Evolutionary conservation across 2,113 vertebrate species (phyloP).

Genomic region (Oreocharis arfaki): DNA sequence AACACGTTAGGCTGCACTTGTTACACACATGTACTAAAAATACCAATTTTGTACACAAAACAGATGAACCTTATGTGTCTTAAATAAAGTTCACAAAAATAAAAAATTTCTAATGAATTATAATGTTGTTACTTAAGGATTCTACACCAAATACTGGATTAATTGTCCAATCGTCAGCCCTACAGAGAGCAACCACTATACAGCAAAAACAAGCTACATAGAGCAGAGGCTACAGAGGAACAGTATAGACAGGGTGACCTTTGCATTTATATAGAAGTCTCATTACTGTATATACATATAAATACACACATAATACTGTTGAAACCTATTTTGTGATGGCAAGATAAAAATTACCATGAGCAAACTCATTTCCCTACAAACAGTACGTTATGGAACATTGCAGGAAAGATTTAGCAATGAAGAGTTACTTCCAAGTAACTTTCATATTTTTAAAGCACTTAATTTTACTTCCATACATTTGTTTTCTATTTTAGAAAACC

Average conservation of each 20-base stretch:
- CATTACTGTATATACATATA: not conserved
- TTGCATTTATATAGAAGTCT: not conserved
- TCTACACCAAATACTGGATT: not conserved
- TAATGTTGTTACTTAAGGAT: not conserved
- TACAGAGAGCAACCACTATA: not conserved
- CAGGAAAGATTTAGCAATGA: not conserved
- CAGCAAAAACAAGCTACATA: not conserved
- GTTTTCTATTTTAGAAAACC: not conserved
- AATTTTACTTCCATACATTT: not conserved
- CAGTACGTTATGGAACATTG: not conserved
- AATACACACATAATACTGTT: not conserved
- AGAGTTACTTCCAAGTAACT: not conserved
- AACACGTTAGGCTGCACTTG: rapidly evolving
- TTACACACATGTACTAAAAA: not conserved
- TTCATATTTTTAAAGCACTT: not conserved
- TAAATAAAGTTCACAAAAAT: not conserved
- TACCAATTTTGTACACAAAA: not conserved
- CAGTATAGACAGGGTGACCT: not conserved
- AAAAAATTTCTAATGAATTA: not conserved
- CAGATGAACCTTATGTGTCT: not conserved
- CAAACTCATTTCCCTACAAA: not conserved
- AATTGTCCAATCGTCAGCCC: not conserved
- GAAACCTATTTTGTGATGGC: not conserved
- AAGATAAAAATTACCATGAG: not conserved
- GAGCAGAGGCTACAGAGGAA: not conserved